Conservation (phyloP, 2,113 vertebrate species). For the Zeus faber region DNA sequence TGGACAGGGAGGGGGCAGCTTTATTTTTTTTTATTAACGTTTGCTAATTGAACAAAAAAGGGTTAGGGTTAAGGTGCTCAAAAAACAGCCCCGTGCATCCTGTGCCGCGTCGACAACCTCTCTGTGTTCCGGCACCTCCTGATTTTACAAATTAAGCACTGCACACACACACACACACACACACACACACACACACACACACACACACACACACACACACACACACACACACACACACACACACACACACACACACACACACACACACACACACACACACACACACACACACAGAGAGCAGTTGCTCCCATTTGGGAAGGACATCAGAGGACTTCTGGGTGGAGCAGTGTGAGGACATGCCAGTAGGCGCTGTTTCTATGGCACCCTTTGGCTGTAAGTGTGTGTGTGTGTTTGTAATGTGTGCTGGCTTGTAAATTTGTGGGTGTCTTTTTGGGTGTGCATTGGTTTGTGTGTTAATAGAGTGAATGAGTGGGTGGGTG, state of each 20-base stretch:
- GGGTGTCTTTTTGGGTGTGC: not conserved
- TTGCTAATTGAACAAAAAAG: no score
- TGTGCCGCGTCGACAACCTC: no score
- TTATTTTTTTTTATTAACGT: no score
- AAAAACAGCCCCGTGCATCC: no score
- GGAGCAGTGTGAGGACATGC: conserved; percentile 13
- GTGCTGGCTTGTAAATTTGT: conserved; percentile 4
- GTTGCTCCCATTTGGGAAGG: conserved; percentile 42
- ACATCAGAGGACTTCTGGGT: conserved; percentile 41
- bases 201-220: not conserved
- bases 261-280: conserved; percentile 1
- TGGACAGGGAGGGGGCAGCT: no score
- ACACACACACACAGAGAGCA: not conserved
- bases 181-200: no score
- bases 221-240: not conserved
- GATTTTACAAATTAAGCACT: no score
- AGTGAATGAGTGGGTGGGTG: conserved; percentile 11
- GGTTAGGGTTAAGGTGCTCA: no score
- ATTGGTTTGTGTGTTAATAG: conserved; percentile 12
- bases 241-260: not conserved
- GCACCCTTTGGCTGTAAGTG: conserved; percentile 21
- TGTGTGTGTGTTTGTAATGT: conserved; percentile 1
- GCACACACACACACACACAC: no score
- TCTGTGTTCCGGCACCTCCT: no score
- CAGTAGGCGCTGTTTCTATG: conserved; percentile 43